Evolutionary conservation across 2,888 invertebrate species (phyloP), one percentile per base, ranked within the genome.

Genomic region (Camptogramma bilineatum): DNA sequence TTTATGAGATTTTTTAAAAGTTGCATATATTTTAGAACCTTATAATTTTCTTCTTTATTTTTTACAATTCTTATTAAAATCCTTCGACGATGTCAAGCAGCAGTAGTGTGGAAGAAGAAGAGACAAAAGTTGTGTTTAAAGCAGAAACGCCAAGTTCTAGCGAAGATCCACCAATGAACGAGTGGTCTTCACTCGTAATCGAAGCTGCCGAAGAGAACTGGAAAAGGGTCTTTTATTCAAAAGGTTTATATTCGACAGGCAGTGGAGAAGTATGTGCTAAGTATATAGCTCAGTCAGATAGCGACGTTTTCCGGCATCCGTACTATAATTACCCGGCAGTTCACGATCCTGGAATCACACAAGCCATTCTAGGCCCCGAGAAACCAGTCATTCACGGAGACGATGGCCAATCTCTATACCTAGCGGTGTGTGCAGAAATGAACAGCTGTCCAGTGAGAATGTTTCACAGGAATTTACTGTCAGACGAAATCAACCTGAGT

Each of bases 321-420:
- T 79, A 77, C 52, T 84, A 76, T 64, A 77, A 75, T 44, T 85
- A 82, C 63, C 83, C 82, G 1, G 69, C 77, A 0, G 77, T 84
- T 9, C 24, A 52, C 10, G 81, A 86, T 58, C 83, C 85, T n/a
- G 86, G 83, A 4, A 83, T 85, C 31, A 60, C 65, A 55, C 62
- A 77, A 21, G 84, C 84, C 3, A 61, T 86, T 7, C 55, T 75
- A 4, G 24, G 5, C 3, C 70, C 79, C 4, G 75, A 79, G 18
- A 52, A 65, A 56, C 72, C 75, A 16, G 8, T 73, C 7, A 68
- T 74, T 48, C 80, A 77, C 46, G 19, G 69, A 17, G 79, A 81
- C 18, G 77, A 84, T 48, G 85, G 85, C 3, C 81, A 78, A 46
- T 75, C 77, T 13, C 62, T 82, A 10, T 86, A 86, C 61, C 42